Evolutionary conservation across 2,113 vertebrate genomes (phyloP).

Genomic region (Hydropotes inermis): DNA sequence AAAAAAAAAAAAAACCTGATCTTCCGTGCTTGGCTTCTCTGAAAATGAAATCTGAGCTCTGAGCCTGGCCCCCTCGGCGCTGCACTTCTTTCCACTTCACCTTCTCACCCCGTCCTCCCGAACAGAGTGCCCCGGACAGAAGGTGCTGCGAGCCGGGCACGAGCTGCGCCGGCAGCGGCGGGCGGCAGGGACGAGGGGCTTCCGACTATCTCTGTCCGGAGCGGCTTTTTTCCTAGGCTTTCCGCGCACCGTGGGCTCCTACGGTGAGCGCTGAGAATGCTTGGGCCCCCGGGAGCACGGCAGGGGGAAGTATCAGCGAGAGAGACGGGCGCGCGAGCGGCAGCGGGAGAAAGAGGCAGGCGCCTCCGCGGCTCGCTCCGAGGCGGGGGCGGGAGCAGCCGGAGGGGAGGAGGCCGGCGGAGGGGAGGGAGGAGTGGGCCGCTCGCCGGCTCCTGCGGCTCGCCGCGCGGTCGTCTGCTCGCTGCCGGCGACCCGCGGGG

Average conservation of each 20-base stretch:
- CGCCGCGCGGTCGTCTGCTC: conserved; percentile 19
- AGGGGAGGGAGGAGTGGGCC: conserved; percentile 41
- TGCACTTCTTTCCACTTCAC: conserved; percentile 52
- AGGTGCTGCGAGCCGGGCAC: conserved; percentile 48
- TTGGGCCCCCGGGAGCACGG: conserved; percentile 34
- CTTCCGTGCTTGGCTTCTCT: conserved; percentile 54
- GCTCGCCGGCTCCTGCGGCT: conserved; percentile 63
- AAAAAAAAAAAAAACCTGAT: not conserved
- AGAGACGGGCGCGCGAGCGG: not conserved
- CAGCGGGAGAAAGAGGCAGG: conserved; percentile 56
- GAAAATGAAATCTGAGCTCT: conserved; percentile 60
- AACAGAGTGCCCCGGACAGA: conserved; percentile 28
- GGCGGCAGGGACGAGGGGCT: conserved; percentile 32
- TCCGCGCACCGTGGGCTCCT: not conserved
- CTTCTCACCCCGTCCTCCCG: conserved; percentile 62
- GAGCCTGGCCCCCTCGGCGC: conserved; percentile 35
- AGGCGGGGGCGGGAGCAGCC: conserved; percentile 63
- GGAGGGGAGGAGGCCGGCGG: conserved; percentile 6
- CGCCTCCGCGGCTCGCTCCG: conserved; percentile 29
- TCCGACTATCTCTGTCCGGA: not conserved
- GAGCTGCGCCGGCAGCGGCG: conserved; percentile 27
- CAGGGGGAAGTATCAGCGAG: conserved; percentile 34
- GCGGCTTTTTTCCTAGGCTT: not conserved
- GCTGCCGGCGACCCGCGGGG: conserved; percentile 40
- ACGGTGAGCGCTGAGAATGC: conserved; percentile 25